phyloP scores from a whole-genome alignment of 2,113 vertebrate species.

The Mungos mungo region DNA sequence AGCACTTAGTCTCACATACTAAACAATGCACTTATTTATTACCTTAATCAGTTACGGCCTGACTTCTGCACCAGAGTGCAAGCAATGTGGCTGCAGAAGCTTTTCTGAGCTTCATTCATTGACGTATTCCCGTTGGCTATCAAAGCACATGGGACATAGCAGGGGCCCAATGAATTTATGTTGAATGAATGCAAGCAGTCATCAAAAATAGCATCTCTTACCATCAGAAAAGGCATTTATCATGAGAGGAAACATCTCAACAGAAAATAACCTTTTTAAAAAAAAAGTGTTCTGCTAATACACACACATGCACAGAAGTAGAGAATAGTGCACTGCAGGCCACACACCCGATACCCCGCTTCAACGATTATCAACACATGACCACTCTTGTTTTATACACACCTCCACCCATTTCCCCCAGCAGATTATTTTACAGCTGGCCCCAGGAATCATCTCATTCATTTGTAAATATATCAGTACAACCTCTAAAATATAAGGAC shows the following conservation, averaged over 20 bases:
- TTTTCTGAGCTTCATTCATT: not conserved
- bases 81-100: not conserved
- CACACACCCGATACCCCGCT: not conserved
- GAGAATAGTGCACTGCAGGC: not conserved
- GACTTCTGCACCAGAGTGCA: not conserved
- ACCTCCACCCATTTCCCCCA: not conserved
- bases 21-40: not conserved
- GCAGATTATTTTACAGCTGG: not conserved
- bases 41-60: not conserved
- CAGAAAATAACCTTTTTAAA: not conserved
- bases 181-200: not conserved
- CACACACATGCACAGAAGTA: not conserved
- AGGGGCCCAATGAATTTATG: not conserved
- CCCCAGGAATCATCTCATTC: not conserved
- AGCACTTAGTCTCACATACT: not conserved
- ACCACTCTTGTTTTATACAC: not conserved
- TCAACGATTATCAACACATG: not conserved
- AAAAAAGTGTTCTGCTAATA: not conserved
- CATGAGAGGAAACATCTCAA: not conserved
- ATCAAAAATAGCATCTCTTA: not conserved
- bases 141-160: not conserved
- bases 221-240: not conserved
- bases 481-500: not conserved
- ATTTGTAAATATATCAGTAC: not conserved
- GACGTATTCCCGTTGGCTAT: not conserved